These are phyloP conservation scores for Tretioscincus oriximinensis DNA, from an alignment of 2,113 vertebrate species.

Conservation along the genomic window DNA sequence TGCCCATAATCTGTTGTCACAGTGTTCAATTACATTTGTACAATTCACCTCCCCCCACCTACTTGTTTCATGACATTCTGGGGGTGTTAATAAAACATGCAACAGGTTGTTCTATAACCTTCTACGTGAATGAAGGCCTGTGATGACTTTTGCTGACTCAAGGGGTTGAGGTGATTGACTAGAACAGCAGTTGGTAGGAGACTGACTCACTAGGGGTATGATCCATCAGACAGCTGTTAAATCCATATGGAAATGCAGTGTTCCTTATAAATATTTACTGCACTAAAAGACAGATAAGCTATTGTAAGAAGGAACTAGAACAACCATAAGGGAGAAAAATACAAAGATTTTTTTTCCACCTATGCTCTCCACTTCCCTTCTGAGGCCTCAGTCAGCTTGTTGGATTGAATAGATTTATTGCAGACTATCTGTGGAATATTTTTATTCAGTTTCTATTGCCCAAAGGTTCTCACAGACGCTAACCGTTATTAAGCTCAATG, in stretches of 20 bases:
- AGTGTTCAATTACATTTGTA: slow-evolving; percentile 20
- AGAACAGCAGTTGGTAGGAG: slow-evolving; percentile 59
- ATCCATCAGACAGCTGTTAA: slow-evolving; percentile 47
- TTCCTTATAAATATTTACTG: slow-evolving; percentile 65
- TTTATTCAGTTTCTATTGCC: slow-evolving; percentile 10
- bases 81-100: slow-evolving; percentile 32
- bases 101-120: slow-evolving; percentile 45
- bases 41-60: background rate
- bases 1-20: background rate
- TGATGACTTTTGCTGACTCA: slow-evolving; percentile 55
- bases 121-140: slow-evolving; percentile 47
- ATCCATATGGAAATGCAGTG: slow-evolving; percentile 51
- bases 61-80: slow-evolving; percentile 18
- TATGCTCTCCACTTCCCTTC: slow-evolving; percentile 2
- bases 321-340: slow-evolving; percentile 42
- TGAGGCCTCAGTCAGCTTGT: slow-evolving; percentile 49
- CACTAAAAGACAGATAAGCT: slow-evolving; percentile 57
- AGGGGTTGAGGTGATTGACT: slow-evolving; percentile 59
- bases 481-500: background rate
- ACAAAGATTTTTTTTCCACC: slow-evolving; percentile 41
- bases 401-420: slow-evolving; percentile 47
- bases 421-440: slow-evolving; percentile 54
- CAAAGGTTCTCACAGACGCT: background rate
- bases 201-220: slow-evolving; percentile 48
- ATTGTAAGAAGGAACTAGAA: slow-evolving; percentile 51